phyloP scores from a whole-genome alignment of 2,113 vertebrate species.

The Dicerorhinus sumatrensis region DNA sequence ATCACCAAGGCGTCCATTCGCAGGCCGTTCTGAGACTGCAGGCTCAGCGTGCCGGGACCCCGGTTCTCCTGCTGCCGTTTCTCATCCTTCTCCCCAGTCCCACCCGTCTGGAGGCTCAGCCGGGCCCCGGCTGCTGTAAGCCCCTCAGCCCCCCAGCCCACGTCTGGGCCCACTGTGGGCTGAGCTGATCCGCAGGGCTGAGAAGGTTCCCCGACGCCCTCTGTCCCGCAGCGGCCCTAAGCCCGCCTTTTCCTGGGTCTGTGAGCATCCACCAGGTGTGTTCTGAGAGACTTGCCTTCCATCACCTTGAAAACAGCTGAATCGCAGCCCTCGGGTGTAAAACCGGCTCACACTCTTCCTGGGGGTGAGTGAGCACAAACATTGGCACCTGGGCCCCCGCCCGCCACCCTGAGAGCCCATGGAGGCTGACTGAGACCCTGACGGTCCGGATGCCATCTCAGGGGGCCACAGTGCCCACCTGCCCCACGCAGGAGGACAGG shows the following conservation, averaged over 20 bases:
- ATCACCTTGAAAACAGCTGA: accelerated
- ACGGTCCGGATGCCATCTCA: background rate
- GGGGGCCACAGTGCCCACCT: background rate
- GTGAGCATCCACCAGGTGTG: background rate
- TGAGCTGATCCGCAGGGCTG: background rate
- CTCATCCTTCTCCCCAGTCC: background rate
- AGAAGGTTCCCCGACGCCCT: background rate
- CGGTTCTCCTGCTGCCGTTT: accelerated
- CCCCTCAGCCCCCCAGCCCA: background rate
- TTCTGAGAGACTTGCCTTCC: background rate
- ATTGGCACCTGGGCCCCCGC: accelerated
- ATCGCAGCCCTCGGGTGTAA: no score
- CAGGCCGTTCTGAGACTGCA: background rate
- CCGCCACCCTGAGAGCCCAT: background rate
- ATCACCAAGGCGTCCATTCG: background rate
- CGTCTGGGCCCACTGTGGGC: background rate
- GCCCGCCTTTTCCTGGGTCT: accelerated
- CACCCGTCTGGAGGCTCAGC: background rate
- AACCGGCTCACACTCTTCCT: accelerated
- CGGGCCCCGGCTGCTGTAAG: background rate
- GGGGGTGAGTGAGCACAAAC: accelerated
- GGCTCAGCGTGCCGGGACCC: accelerated
- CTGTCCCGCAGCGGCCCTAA: accelerated
- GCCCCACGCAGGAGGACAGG: slow-evolving; percentile 40
- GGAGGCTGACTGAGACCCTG: no score